Conservation (phyloP, 2,888 invertebrate genomes). For the Trichopoda pennipes region DNA sequence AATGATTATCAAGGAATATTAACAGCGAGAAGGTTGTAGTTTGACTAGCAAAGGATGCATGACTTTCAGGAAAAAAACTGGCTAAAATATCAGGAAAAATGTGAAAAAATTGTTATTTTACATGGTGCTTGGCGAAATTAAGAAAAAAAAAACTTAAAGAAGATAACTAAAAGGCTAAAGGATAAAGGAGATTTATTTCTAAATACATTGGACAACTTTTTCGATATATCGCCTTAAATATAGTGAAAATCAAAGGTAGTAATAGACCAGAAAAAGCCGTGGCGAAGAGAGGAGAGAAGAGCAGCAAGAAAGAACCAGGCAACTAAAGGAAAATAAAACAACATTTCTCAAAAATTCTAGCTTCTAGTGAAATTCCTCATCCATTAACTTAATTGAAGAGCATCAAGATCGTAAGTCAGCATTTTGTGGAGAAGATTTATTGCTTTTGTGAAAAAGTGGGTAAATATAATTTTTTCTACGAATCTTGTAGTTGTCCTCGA, state of each 20-base stretch:
- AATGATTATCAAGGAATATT: not conserved
- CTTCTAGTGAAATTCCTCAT: conserved; percentile 8
- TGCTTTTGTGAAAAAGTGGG: conserved; percentile 25
- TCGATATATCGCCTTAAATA: conserved; percentile 16
- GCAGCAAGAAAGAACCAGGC: conserved; percentile 32
- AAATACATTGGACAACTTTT: conserved; percentile 17
- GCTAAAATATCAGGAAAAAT: conserved; percentile 39
- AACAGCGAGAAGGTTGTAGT: conserved; percentile 21
- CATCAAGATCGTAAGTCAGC: conserved; percentile 13
- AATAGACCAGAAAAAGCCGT: conserved; percentile 24
- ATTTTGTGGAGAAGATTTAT: conserved; percentile 11
- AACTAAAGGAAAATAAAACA: conserved; percentile 23
- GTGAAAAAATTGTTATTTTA: conserved; percentile 28
- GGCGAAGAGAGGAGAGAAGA: conserved; percentile 24
- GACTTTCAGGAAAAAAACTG: conserved; percentile 31
- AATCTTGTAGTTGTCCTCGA: conserved; percentile 33
- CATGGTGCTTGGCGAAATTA: conserved; percentile 33
- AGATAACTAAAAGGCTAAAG: too few relatives aligned
- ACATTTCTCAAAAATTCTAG: conserved; percentile 9
- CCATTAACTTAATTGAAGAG: too few relatives aligned
- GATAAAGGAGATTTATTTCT: conserved; percentile 28
- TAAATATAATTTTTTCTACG: conserved; percentile 16
- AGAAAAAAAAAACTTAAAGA: conserved; percentile 33
- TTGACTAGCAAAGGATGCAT: conserved; percentile 19
- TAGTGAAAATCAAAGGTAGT: not conserved